These are phyloP conservation scores for Neolamprologus toae DNA, from an alignment of 2,113 vertebrate species.

Conservation along the genomic window DNA sequence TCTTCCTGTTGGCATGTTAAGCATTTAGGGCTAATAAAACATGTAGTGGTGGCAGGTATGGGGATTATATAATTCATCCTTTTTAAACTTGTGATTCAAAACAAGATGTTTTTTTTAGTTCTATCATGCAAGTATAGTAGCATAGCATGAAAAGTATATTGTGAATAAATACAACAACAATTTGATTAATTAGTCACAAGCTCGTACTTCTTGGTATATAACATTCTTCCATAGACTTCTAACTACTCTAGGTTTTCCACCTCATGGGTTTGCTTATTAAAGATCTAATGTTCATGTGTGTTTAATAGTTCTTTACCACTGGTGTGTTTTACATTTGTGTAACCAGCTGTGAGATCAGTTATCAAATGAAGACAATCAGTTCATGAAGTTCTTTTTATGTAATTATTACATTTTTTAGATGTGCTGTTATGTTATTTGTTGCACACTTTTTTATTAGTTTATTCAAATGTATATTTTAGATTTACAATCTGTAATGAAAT, in stretches of 20 bases:
- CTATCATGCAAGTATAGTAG: not conserved
- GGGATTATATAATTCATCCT: not conserved
- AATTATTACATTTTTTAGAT: not conserved
- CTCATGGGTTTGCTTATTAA: not conserved
- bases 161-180: not conserved
- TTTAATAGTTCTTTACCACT: not conserved
- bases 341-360: not conserved
- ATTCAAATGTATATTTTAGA: not conserved
- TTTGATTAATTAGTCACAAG: not conserved
- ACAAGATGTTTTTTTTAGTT: not conserved
- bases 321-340: not conserved
- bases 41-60: not conserved
- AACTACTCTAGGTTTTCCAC: not conserved
- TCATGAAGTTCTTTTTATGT: not conserved
- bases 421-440: not conserved
- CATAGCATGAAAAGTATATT: not conserved
- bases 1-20: slow-evolving; percentile 17
- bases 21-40: slow-evolving; percentile 22
- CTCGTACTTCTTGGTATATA: not conserved
- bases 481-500: not conserved
- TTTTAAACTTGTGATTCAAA: slow-evolving; percentile 9
- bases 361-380: not conserved
- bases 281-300: not conserved
- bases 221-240: not conserved
- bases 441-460: not conserved